Evolutionary conservation across 2,888 invertebrate genomes (phyloP).

Genomic region (Tolmerus cingulatus): DNA sequence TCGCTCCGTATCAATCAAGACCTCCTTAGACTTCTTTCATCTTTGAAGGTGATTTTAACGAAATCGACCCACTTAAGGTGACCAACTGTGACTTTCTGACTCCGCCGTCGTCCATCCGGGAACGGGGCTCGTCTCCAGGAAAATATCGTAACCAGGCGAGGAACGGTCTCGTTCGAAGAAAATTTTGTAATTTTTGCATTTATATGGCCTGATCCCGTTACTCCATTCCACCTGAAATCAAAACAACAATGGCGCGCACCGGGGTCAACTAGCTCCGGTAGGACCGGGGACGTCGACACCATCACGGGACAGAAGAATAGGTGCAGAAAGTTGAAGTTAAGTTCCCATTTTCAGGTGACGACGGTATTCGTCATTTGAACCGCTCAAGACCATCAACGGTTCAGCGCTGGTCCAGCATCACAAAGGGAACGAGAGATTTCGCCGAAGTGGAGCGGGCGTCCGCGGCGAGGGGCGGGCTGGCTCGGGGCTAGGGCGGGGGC

Average conservation of each 20-base stretch:
- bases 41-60: not conserved
- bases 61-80: not conserved
- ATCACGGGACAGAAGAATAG: not conserved
- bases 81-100: not conserved
- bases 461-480: not conserved
- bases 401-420: not conserved
- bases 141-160: not conserved
- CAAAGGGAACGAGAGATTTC: not conserved
- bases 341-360: slow-evolving; percentile 9
- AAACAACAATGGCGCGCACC: not conserved
- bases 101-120: not conserved
- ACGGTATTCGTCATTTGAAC: slow-evolving; percentile 33
- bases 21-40: not conserved
- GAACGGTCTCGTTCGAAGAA: not conserved
- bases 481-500: not conserved
- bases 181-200: slow-evolving; percentile 39
- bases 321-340: slow-evolving; percentile 20
- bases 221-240: not conserved
- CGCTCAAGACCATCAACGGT: slow-evolving; percentile 38
- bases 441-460: not conserved
- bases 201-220: slow-evolving; percentile 19
- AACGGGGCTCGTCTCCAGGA: not conserved
- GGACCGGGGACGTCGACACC: not conserved
- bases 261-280: not conserved
- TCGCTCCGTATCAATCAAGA: slow-evolving; percentile 6